phyloP scores from a whole-genome alignment of 2,113 vertebrate species.

The Vanacampus margaritifer region DNA sequence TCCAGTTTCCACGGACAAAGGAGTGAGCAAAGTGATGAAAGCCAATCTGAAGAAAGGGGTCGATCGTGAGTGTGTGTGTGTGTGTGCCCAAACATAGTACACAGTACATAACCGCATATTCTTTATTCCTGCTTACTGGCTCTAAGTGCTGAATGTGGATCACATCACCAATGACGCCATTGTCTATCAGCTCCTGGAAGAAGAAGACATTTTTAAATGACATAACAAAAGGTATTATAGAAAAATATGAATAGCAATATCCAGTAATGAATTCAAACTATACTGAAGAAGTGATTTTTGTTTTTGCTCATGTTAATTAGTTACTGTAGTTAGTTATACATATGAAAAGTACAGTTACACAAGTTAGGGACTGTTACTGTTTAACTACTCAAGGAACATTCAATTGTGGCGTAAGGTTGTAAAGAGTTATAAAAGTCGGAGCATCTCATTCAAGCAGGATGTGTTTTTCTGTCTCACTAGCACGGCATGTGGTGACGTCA shows the following conservation, averaged over 20 bases:
- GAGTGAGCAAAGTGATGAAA: slow-evolving; percentile 84
- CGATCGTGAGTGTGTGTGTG: background rate
- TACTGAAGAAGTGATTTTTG: too few relatives aligned
- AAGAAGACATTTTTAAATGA: background rate
- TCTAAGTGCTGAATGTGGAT: slow-evolving; percentile 83
- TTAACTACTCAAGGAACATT: too few relatives aligned
- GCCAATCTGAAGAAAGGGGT: slow-evolving; percentile 70
- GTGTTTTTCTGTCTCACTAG: background rate
- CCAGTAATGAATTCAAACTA: too few relatives aligned
- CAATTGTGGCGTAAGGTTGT: too few relatives aligned
- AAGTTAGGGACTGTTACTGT: too few relatives aligned
- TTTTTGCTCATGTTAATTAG: too few relatives aligned
- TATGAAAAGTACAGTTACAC: too few relatives aligned
- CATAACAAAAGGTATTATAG: background rate
- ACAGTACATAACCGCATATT: background rate
- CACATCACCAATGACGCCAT: slow-evolving; percentile 74
- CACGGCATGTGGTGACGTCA: too few relatives aligned
- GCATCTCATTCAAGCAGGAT: too few relatives aligned
- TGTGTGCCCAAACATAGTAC: background rate
- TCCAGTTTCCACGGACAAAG: slow-evolving; percentile 82
- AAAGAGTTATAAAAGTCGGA: too few relatives aligned
- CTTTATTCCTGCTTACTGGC: slow-evolving; percentile 64
- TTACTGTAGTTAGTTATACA: too few relatives aligned
- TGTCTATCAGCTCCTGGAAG: slow-evolving; percentile 72
- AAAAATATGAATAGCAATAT: background rate